Conservation (phyloP, 2,797 vertebrate species). For the Scarus forsteni region DNA sequence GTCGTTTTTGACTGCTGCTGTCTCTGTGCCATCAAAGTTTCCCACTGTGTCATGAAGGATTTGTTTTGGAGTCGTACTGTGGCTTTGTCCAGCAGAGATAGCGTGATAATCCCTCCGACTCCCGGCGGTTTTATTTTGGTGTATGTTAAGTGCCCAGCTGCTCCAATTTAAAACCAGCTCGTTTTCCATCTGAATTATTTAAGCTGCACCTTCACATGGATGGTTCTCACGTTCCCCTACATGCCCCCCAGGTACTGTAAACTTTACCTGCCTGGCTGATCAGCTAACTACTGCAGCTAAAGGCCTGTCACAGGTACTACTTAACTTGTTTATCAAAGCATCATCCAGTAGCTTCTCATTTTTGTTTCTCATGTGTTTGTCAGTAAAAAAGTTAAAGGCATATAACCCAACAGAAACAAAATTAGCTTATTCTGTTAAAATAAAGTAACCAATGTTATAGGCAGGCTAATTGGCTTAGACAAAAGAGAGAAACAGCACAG, state of each 20-base stretch:
- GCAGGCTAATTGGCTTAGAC: too few relatives aligned
- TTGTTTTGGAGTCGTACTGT: constrained; percentile 7
- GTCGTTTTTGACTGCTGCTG: constrained; percentile 21
- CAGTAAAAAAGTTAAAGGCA: background rate
- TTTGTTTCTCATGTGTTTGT: background rate
- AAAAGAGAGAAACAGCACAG: too few relatives aligned
- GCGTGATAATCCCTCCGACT: constrained; percentile 27
- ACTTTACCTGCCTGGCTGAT: constrained; percentile 62
- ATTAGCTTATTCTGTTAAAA: too few relatives aligned
- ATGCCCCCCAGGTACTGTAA: constrained; percentile 45
- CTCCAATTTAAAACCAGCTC: constrained; percentile 64
- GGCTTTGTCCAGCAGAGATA: constrained; percentile 10
- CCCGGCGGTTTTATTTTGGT: constrained; percentile 38
- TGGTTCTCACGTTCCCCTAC: constrained; percentile 65
- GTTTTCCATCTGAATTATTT: constrained; percentile 85
- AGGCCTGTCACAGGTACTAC: background rate
- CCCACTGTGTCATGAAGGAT: constrained; percentile 13
- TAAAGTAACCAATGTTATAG: too few relatives aligned
- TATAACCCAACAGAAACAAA: too few relatives aligned
- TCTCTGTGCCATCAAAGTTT: constrained; percentile 17
- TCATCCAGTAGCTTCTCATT: background rate
- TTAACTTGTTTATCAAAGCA: background rate
- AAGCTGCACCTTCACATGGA: constrained; percentile 57
- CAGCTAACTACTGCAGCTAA: constrained; percentile 43
- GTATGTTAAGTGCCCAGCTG: constrained; percentile 49